These are phyloP conservation scores for Cantharis lateralis DNA, from an alignment of 2,888 invertebrate species.

Conservation along the genomic window DNA sequence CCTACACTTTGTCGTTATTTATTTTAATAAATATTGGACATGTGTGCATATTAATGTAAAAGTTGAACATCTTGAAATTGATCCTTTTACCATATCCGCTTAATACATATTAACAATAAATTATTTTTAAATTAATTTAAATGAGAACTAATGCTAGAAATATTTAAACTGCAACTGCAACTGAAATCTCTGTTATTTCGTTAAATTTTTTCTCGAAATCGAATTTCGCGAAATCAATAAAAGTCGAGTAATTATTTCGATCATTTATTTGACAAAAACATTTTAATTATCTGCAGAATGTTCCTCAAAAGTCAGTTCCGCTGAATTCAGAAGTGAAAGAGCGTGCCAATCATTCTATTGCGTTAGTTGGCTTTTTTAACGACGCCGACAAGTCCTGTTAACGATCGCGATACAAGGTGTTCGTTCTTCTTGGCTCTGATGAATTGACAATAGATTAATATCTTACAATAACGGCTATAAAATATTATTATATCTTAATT, in stretches of 20 bases:
- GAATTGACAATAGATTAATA: constrained; percentile 9
- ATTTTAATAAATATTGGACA: constrained; percentile 24
- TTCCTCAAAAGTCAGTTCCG: constrained; percentile 36
- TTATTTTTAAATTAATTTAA: background rate
- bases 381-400: constrained; percentile 6
- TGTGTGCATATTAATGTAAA: constrained; percentile 12
- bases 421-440: constrained; percentile 13
- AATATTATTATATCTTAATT: constrained; percentile 1
- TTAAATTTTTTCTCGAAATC: constrained; percentile 16
- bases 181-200: constrained; percentile 17
- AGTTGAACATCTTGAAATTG: background rate
- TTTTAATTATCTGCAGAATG: constrained; percentile 32
- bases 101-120: background rate
- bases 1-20: constrained; percentile 7
- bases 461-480: background rate
- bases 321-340: constrained; percentile 38
- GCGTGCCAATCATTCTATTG: constrained; percentile 38
- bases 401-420: constrained; percentile 5
- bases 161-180: background rate
- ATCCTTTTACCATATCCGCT: background rate
- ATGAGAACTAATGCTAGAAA: background rate
- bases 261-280: constrained; percentile 27
- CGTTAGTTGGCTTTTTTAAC: constrained; percentile 34
- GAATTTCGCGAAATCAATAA: constrained; percentile 24
- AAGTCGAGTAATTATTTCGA: constrained; percentile 21